These are phyloP conservation scores for Aphodius granarius DNA, from an alignment of 2,888 invertebrate genomes.

Conservation along the genomic window DNA sequence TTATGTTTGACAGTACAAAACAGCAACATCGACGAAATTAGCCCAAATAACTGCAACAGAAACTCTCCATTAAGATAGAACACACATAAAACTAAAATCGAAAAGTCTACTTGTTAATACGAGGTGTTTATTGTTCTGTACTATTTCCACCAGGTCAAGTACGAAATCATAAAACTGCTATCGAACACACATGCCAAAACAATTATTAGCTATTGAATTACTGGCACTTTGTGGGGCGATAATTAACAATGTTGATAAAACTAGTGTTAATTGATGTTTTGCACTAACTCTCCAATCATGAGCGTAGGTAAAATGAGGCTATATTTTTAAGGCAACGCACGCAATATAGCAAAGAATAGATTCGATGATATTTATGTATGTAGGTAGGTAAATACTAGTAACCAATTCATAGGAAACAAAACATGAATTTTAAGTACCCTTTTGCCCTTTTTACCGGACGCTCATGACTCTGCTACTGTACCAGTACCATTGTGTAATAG, in stretches of 20 bases:
- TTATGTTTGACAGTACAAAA: conserved; percentile 74
- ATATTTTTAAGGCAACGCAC: too few relatives aligned
- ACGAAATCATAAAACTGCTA: neutral
- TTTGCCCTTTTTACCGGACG: neutral
- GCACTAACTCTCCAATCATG: neutral
- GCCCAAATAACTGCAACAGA: conserved; percentile 66
- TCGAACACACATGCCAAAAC: neutral
- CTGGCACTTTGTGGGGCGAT: neutral
- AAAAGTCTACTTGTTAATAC: too few relatives aligned
- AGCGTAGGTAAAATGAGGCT: too few relatives aligned
- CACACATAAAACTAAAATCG: neutral
- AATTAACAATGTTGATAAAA: neutral
- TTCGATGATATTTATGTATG: too few relatives aligned
- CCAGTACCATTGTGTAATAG: neutral
- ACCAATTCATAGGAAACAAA: too few relatives aligned
- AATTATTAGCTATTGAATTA: neutral
- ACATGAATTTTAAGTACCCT: too few relatives aligned
- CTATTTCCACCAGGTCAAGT: neutral
- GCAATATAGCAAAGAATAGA: too few relatives aligned
- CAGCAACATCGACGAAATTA: conserved; percentile 74
- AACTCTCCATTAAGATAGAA: neutral
- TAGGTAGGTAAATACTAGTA: too few relatives aligned
- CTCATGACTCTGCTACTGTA: neutral
- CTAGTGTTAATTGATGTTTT: neutral
- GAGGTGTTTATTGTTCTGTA: neutral